Base-by-base conservation (phyloP, 2,888 invertebrate genomes). In the Mimas tiliae region DNA sequence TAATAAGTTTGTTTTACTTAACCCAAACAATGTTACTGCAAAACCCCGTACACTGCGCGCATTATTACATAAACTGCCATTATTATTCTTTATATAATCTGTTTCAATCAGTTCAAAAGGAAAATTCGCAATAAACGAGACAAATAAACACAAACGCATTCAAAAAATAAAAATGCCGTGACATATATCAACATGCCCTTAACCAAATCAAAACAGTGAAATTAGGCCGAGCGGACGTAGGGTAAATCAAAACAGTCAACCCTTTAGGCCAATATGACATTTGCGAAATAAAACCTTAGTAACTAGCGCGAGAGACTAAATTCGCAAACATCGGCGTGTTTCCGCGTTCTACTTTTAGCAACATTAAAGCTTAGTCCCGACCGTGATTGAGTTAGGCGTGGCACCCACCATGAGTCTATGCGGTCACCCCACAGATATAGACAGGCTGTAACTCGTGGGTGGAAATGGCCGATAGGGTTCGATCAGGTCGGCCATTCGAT, bases 331-430 rank as follows among this genome's bases (percentile, higher is more conserved):
- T 68, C 67, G 63, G 72, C 78, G 76, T 74, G 76, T 80, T 84
- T 82, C 82, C 79, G 83, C 79, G 90, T 83, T 85, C 90, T 79
- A 90, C 85, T 91, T 91, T 86, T 81, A 84, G 84, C 74, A 80
- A 83, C 86, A 88, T 88, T 89, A 89, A 85, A 84, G 86, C 83
- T 83, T 82, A 76, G 80, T 78, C 79, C 74, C 77, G 77, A 79
- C 79, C 83, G 87, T 88, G 91, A 91, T 89, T 89, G 86, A 84
- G 85, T 82, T 81, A 87, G 91, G 91, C 82, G 91, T 81, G 90
- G 88, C 87, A 71, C 76, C 83, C 79, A 82, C 81, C 79, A 80
- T 77, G 80, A 81, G 77, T 75, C 78, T 79, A 86, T 86, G 82
- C 82, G 83, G 84, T 83, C 87, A 86, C 81, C 81, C 75, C 71